phyloP scores from a whole-genome alignment of 1,140 invertebrate species.

The Lepidurus apus region DNA sequence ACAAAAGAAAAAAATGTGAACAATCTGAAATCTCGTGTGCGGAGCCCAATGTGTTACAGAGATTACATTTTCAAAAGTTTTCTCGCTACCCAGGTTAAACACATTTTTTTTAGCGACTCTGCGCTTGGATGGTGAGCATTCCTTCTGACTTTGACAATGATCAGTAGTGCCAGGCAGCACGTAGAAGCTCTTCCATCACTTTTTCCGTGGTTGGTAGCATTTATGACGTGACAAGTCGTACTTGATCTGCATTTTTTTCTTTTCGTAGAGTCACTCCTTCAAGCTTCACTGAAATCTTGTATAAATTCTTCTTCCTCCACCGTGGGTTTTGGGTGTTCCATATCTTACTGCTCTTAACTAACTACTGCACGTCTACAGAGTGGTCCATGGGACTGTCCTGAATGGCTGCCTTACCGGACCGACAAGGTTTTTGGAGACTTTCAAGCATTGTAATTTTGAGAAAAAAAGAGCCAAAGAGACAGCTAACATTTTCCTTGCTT shows the following conservation, averaged over 20 bases:
- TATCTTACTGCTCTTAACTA: not conserved
- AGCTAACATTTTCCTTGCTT: not conserved
- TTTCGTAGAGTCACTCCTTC: too few species aligned
- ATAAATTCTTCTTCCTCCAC: not conserved
- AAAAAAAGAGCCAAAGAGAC: not conserved
- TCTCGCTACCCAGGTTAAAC: not conserved
- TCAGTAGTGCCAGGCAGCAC: not conserved
- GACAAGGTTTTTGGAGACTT: not conserved
- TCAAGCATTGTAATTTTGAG: not conserved
- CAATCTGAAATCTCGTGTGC: too few species aligned
- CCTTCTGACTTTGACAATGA: not conserved
- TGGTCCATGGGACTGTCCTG: not conserved
- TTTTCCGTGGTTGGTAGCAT: not conserved
- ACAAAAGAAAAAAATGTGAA: too few species aligned
- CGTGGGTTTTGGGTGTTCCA: not conserved
- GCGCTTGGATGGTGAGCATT: not conserved
- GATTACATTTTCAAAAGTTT: too few species aligned
- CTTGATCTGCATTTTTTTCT: not conserved
- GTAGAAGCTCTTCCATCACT: not conserved
- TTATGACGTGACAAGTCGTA: not conserved
- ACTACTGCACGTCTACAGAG: not conserved
- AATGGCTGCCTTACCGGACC: slow-evolving; percentile 2
- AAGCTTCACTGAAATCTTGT: not conserved
- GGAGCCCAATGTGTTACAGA: too few species aligned
- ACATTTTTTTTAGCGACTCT: not conserved